phyloP scores from a whole-genome alignment of 2,113 vertebrate genomes.

The Octodon degus region DNA sequence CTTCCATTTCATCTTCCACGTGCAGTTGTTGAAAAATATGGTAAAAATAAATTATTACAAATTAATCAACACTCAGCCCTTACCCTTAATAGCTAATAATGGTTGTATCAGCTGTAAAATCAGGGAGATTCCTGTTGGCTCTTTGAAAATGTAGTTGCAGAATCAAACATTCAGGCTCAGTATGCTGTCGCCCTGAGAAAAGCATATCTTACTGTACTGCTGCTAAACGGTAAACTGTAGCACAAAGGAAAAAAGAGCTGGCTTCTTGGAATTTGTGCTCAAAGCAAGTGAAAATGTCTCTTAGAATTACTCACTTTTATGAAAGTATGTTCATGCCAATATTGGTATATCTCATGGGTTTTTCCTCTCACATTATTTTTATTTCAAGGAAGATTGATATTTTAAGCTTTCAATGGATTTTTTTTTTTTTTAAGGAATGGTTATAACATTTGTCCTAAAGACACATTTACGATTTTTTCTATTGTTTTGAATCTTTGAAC shows the following conservation, averaged over 20 bases:
- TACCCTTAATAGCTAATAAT: background rate
- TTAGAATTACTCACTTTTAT: conserved; percentile 38
- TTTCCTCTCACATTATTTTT: conserved; percentile 54
- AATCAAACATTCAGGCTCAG: background rate
- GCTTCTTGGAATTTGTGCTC: conserved; percentile 33
- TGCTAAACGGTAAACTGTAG: conserved; percentile 28
- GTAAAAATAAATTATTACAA: conserved; percentile 20
- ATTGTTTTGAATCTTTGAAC: conserved; percentile 42
- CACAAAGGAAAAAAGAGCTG: background rate
- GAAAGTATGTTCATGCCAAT: conserved; percentile 36
- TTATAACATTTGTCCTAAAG: background rate
- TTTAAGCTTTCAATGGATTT: conserved; percentile 42
- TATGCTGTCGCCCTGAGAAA: background rate
- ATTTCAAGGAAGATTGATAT: conserved; percentile 56
- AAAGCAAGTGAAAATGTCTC: conserved; percentile 50
- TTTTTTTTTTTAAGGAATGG: background rate
- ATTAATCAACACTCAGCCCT: background rate
- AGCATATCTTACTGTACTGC: conserved; percentile 4
- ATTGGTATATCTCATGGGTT: conserved; percentile 4
- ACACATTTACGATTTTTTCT: background rate
- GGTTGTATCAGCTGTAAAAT: background rate
- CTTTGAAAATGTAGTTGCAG: background rate
- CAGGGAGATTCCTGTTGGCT: background rate
- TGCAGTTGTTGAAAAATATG: background rate
- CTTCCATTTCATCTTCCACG: background rate